These are phyloP conservation scores for Connochaetes taurinus DNA, from an alignment of 2,113 vertebrate species.

Conservation along the genomic window DNA sequence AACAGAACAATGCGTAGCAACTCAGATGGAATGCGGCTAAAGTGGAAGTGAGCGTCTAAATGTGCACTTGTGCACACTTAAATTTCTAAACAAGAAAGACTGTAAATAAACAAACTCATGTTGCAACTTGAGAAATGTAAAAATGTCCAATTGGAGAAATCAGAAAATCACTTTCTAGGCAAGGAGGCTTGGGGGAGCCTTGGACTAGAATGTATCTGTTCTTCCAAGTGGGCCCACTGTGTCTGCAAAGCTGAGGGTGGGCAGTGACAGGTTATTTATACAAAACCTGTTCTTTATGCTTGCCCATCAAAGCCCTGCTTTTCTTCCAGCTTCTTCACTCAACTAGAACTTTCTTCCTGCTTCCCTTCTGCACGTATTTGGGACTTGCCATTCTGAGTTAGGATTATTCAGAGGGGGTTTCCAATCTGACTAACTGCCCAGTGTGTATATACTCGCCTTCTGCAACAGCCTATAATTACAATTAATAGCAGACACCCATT, in stretches of 20 bases:
- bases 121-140: neutral
- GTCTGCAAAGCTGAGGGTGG: neutral
- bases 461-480: neutral
- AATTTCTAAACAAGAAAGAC: conserved; percentile 16
- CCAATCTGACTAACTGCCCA: neutral
- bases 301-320: neutral
- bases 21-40: neutral
- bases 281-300: neutral
- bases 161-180: neutral
- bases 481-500: neutral
- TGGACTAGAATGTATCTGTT: neutral
- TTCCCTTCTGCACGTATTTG: neutral
- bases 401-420: neutral
- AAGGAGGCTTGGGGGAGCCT: neutral
- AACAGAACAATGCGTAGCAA: neutral
- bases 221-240: fast-evolving
- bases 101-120: conserved; percentile 31
- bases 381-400: neutral
- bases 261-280: neutral
- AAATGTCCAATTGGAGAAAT: neutral
- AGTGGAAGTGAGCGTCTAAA: neutral
- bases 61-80: neutral
- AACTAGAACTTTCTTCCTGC: neutral
- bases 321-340: neutral
- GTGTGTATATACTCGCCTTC: neutral